A percentile compares a stretch with the other conserved stretches of the same genome.
phyloP scores from a whole-genome alignment of 2,797 vertebrate genomes.

The Sebastes iracundus region DNA sequence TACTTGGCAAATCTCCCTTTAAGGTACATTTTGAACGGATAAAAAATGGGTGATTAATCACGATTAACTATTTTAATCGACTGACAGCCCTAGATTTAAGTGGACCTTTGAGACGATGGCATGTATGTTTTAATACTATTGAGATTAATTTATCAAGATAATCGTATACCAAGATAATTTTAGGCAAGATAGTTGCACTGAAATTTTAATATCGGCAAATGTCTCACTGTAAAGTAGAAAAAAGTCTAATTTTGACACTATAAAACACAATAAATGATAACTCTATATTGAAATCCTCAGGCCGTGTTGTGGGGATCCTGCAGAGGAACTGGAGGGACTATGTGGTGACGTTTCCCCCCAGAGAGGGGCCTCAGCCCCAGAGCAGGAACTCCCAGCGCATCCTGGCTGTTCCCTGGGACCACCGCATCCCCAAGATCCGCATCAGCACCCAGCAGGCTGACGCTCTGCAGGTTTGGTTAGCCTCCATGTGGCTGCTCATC shows the following conservation, averaged over 20 bases:
- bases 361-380: slow-evolving; percentile 89
- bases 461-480: slow-evolving; percentile 86
- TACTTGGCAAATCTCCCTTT: too few species aligned
- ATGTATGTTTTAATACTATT: background rate
- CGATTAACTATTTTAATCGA: too few species aligned
- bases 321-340: slow-evolving; percentile 98
- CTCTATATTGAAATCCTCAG: slow-evolving; percentile 67
- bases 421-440: slow-evolving; percentile 93
- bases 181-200: background rate
- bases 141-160: background rate
- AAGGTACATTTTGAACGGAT: too few species aligned
- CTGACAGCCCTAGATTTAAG: too few species aligned
- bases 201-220: background rate
- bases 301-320: slow-evolving; percentile 91
- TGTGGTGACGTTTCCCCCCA: slow-evolving; percentile 92
- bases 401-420: slow-evolving; percentile 93
- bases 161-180: background rate
- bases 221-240: background rate
- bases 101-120: background rate
- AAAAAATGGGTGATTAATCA: too few species aligned
- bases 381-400: slow-evolving; percentile 90
- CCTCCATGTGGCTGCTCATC: background rate
- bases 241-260: background rate
- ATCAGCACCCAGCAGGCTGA: slow-evolving; percentile 96
- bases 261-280: background rate